Conservation (phyloP, 2,113 vertebrate genomes). For the Macquaria australasica region DNA sequence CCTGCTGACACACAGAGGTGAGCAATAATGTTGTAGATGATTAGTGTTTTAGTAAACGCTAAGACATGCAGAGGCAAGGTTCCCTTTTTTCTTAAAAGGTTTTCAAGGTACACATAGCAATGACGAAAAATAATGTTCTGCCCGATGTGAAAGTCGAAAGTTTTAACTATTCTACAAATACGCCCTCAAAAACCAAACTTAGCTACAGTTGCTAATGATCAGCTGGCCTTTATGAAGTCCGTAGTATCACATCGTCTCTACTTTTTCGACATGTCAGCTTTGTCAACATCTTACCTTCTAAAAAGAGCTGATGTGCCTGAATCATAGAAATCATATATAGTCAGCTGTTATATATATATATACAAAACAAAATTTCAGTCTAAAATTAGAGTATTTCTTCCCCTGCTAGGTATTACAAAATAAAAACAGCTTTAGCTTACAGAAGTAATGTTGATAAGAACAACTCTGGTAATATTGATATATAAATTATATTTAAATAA, state of each 20-base stretch:
- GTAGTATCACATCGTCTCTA: background rate
- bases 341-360: background rate
- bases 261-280: too few species aligned
- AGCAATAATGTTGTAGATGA: background rate
- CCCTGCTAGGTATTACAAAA: background rate
- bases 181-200: background rate
- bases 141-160: background rate
- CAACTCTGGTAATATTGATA: background rate
- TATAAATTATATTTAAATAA: background rate
- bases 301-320: background rate
- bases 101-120: background rate
- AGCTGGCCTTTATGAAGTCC: background rate
- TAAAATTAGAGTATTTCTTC: background rate
- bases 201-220: background rate
- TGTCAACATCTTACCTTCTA: background rate
- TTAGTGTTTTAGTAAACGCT: background rate
- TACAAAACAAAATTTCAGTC: too few species aligned
- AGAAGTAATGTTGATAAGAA: background rate
- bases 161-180: background rate
- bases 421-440: background rate
- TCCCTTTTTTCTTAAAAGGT: background rate
- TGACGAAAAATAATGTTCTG: background rate
- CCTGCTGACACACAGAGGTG: conserved; percentile 66
- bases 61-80: background rate
- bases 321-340: background rate